Conservation (phyloP, 1,140 invertebrate species). For the Pseudomyrmex flavicornis region DNA sequence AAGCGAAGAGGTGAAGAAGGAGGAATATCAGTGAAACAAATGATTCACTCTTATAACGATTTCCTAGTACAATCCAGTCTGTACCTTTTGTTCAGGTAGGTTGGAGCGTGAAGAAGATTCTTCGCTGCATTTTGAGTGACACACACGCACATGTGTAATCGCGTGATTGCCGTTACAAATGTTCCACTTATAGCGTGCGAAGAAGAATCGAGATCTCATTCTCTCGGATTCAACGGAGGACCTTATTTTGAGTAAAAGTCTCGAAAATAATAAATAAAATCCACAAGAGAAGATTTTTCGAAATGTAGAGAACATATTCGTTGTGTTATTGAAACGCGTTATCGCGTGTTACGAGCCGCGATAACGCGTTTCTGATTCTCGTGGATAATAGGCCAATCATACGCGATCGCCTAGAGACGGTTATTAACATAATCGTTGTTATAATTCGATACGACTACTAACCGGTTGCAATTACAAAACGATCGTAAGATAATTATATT, state of each 20-base stretch:
- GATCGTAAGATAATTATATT: constrained; percentile 60
- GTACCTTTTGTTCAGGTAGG: constrained; percentile 40
- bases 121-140: constrained; percentile 80
- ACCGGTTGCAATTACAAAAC: constrained; percentile 59
- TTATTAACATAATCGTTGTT: constrained; percentile 67
- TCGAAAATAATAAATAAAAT: constrained; percentile 1
- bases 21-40: not conserved
- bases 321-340: constrained; percentile 7
- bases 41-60: not conserved
- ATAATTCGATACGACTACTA: constrained; percentile 61
- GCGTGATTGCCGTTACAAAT: constrained; percentile 75
- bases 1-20: not conserved
- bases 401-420: constrained; percentile 48
- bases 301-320: not conserved
- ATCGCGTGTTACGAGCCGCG: constrained; percentile 33
- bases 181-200: constrained; percentile 20
- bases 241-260: not conserved
- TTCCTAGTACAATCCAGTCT: no score
- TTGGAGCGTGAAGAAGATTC: constrained; percentile 73
- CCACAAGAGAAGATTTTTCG: not conserved
- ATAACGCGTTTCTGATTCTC: constrained; percentile 40
- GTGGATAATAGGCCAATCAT: constrained; percentile 64
- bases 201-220: not conserved
- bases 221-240: not conserved
- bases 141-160: constrained; percentile 78